Conservation (phyloP, 2,888 invertebrate species). For the Eremobia ochroleuca region DNA sequence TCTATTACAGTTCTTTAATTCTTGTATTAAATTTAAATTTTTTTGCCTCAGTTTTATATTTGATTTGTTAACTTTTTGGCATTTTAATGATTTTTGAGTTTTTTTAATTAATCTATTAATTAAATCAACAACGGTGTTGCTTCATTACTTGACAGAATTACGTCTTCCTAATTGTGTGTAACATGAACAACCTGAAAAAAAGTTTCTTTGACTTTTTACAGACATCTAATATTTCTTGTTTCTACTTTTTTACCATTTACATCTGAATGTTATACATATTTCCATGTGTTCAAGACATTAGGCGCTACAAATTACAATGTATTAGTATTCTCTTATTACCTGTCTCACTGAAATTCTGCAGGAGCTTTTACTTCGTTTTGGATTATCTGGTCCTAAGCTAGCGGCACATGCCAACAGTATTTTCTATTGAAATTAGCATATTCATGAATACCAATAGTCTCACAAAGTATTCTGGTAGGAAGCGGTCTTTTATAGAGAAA, state of each 20-base stretch:
- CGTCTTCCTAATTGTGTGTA: background rate
- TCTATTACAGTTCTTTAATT: no score
- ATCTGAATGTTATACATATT: slow-evolving; percentile 20
- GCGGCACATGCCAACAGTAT: slow-evolving; percentile 49
- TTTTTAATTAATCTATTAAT: no score
- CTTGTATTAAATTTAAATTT: no score
- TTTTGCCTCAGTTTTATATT: no score
- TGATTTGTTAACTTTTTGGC: no score
- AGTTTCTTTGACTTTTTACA: background rate
- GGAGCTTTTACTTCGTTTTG: slow-evolving; percentile 42
- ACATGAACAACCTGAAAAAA: background rate
- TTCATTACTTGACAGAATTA: background rate
- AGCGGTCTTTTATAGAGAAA: slow-evolving; percentile 48
- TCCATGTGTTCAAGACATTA: background rate
- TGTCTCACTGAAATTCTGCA: slow-evolving; percentile 22
- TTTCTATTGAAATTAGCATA: slow-evolving; percentile 59
- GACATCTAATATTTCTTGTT: background rate
- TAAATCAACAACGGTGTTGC: background rate
- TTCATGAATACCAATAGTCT: slow-evolving; percentile 61
- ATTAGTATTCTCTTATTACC: slow-evolving; percentile 40
- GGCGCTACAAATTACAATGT: slow-evolving; percentile 12
- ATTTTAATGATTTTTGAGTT: no score
- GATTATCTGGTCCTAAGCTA: slow-evolving; percentile 52
- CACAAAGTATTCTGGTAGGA: slow-evolving; percentile 55
- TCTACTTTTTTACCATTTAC: background rate